These are phyloP conservation scores for Galeopterus variegatus DNA, from an alignment of 2,113 vertebrate genomes.

Conservation along the genomic window DNA sequence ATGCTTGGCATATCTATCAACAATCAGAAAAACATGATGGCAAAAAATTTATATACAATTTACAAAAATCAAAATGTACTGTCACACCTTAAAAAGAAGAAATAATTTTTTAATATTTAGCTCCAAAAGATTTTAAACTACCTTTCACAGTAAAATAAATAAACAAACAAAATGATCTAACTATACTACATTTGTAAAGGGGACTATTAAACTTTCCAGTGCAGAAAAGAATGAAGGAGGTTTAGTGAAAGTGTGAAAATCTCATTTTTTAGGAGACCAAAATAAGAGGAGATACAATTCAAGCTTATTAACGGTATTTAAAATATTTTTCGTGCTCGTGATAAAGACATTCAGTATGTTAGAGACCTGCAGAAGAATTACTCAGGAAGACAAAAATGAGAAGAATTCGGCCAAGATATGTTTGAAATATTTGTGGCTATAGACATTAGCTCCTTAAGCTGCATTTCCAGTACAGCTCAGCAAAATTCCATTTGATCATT, in stretches of 20 bases:
- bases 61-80: conserved; percentile 26
- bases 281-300: not conserved
- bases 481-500: not conserved
- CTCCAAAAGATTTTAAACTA: not conserved
- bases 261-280: not conserved
- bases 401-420: not conserved
- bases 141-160: not conserved
- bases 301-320: not conserved
- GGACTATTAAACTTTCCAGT: not conserved
- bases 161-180: not conserved
- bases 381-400: not conserved
- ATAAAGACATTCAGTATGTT: not conserved
- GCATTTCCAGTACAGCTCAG: not conserved
- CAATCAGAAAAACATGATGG: not conserved
- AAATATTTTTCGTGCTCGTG: not conserved
- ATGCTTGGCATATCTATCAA: not conserved
- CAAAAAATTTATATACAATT: not conserved
- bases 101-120: not conserved
- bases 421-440: not conserved
- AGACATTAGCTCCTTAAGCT: not conserved
- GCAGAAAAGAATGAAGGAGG: not conserved
- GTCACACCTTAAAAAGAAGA: not conserved
- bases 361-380: not conserved
- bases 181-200: not conserved
- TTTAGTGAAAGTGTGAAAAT: conserved; percentile 22